Percentiles rank a stretch among this genome's conserved stretches.
These are phyloP conservation scores for Troides aeacus DNA, from an alignment of 2,888 invertebrate genomes.

Conservation along the genomic window DNA sequence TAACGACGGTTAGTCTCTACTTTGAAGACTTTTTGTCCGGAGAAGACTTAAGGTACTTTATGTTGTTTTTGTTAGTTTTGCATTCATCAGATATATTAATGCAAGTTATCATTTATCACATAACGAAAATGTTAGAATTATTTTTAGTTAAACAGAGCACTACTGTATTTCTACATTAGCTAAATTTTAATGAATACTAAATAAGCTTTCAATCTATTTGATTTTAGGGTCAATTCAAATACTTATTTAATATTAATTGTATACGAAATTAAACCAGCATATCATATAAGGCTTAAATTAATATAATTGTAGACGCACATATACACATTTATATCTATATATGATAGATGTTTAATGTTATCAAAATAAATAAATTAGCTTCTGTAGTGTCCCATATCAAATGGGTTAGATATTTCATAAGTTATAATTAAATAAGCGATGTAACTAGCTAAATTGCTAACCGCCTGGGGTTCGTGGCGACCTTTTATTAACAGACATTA, in stretches of 20 bases:
- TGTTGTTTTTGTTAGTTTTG: too few relatives aligned
- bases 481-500: constrained; percentile 27
- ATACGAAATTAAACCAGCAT: background rate
- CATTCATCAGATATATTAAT: too few relatives aligned
- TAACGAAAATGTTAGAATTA: too few relatives aligned
- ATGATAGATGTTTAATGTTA: too few relatives aligned
- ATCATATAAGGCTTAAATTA: background rate
- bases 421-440: constrained; percentile 25
- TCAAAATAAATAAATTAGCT: too few relatives aligned
- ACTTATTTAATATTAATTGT: background rate
- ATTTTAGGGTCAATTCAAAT: background rate
- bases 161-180: background rate
- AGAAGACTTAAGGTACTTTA: too few relatives aligned
- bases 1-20: too few relatives aligned
- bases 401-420: background rate
- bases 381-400: too few relatives aligned
- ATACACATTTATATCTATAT: too few relatives aligned
- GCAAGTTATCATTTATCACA: too few relatives aligned
- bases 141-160: background rate
- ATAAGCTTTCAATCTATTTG: background rate
- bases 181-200: background rate
- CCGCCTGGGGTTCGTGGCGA: constrained; percentile 15
- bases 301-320: background rate
- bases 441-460: constrained; percentile 14
- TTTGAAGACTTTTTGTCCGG: too few relatives aligned